Evolutionary conservation across 2,113 vertebrate genomes (phyloP).

Genomic region (Myxocyprinus asiaticus): DNA sequence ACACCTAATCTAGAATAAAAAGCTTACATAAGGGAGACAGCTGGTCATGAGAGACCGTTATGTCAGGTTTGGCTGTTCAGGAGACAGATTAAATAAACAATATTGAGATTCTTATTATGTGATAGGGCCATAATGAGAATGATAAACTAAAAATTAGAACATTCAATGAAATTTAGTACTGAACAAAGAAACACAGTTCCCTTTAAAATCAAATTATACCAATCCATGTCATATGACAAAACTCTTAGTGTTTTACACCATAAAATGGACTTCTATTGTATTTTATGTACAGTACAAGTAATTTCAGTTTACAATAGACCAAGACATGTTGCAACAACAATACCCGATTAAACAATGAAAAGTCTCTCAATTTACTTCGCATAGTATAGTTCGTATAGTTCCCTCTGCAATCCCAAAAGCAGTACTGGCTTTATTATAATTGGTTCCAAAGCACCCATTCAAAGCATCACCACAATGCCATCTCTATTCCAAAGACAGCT

Average conservation of each 20-base stretch:
- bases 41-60: background rate
- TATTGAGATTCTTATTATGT: too few species aligned
- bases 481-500: constrained; percentile 66
- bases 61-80: background rate
- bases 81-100: background rate
- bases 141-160: too few species aligned
- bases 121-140: too few species aligned
- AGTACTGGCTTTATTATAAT: constrained; percentile 68
- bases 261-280: background rate
- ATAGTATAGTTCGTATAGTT: constrained; percentile 53
- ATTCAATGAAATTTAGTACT: too few species aligned
- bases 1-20: constrained; percentile 22
- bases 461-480: constrained; percentile 63
- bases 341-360: constrained; percentile 58
- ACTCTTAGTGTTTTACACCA: background rate
- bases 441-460: constrained; percentile 75
- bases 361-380: constrained; percentile 58
- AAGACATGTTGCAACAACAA: constrained; percentile 13
- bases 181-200: background rate
- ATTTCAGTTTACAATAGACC: constrained; percentile 48
- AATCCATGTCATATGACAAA: background rate
- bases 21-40: background rate
- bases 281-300: constrained; percentile 4
- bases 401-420: constrained; percentile 56
- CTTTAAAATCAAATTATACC: constrained; percentile 17